Conservation (phyloP, 2,888 invertebrate genomes). For the Andrena bucephala region DNA sequence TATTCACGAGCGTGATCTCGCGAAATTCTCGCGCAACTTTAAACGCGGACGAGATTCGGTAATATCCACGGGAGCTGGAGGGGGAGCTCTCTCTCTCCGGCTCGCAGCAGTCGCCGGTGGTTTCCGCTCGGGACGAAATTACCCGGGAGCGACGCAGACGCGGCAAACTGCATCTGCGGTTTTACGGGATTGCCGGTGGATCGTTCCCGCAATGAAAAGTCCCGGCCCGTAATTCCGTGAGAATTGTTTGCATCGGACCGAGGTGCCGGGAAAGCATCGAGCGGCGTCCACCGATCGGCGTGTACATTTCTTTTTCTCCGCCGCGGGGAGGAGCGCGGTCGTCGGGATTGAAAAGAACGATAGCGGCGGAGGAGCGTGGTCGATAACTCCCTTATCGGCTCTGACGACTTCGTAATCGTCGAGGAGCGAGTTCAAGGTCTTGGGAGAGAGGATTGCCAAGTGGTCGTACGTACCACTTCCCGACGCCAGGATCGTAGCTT, state of each 20-base stretch:
- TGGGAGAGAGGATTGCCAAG: slow-evolving; percentile 60
- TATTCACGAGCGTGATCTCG: not conserved
- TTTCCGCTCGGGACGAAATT: slow-evolving; percentile 38
- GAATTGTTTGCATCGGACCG: slow-evolving; percentile 19
- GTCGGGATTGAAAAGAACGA: slow-evolving; percentile 40
- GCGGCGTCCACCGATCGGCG: not conserved
- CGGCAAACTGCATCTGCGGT: slow-evolving; percentile 50
- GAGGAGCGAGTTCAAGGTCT: slow-evolving; percentile 61
- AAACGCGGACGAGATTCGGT: slow-evolving; percentile 23
- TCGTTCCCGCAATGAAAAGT: slow-evolving; percentile 50
- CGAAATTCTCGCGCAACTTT: slow-evolving; percentile 3
- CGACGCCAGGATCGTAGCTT: slow-evolving; percentile 57
- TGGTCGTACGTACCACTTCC: slow-evolving; percentile 55
- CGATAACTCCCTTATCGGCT: slow-evolving; percentile 58
- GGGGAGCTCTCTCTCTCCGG: not conserved
- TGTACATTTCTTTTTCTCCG: not conserved
- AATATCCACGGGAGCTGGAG: slow-evolving; percentile 1
- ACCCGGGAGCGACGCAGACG: slow-evolving; percentile 30
- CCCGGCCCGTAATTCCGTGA: slow-evolving; percentile 22
- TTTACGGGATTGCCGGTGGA: slow-evolving; percentile 45
- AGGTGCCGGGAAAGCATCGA: not conserved
- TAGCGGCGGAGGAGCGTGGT: slow-evolving; percentile 46
- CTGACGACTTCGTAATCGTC: slow-evolving; percentile 58
- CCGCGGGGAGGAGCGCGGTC: not conserved
- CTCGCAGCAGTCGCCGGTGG: slow-evolving; percentile 1